A percentile compares a stretch with the other conserved stretches of the same genome.
These are phyloP conservation scores for Pocillopora meandrina DNA, from an alignment of 92 coral and sea anemone species.

Conservation along the genomic window DNA sequence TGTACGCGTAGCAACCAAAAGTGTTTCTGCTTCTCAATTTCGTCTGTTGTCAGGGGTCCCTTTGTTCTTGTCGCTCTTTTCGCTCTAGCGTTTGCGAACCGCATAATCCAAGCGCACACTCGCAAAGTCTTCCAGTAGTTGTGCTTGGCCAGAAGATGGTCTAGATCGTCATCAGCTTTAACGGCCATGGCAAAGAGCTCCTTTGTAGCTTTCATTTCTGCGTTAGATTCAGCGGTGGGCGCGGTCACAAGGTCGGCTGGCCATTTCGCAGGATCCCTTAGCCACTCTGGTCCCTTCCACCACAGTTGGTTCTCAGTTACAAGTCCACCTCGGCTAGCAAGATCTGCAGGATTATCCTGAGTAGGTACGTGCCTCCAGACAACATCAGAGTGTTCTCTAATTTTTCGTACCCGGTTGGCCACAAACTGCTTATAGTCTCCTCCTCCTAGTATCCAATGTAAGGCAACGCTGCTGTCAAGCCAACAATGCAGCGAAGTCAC, in stretches of 20 bases:
- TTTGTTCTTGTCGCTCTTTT: conserved; percentile 5
- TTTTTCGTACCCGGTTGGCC: conserved; percentile 62
- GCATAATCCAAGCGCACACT: conserved; percentile 43
- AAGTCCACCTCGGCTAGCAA: conserved; percentile 64
- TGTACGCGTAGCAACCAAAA: conserved; percentile 50
- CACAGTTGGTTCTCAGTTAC: conserved; percentile 50
- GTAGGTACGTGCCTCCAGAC: conserved; percentile 68
- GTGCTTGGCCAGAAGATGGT: conserved; percentile 40
- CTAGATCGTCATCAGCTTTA: conserved; percentile 41
- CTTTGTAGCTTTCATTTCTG: conserved; percentile 60
- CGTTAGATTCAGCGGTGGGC: conserved; percentile 58
- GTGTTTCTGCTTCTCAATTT: conserved; percentile 45
- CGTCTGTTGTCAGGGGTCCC: conserved; percentile 61
- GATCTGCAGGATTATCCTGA: conserved; percentile 67
- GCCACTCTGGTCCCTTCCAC: conserved; percentile 80
- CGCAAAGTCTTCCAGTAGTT: conserved; percentile 36
- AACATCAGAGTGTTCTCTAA: conserved; percentile 60
- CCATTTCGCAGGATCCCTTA: conserved; percentile 61
- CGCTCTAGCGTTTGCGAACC: conserved; percentile 24
- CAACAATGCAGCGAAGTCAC: conserved; percentile 54
- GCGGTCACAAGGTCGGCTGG: conserved; percentile 56
- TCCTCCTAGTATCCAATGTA: conserved; percentile 63
- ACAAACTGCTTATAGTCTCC: conserved; percentile 77
- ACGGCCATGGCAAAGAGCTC: conserved; percentile 71
- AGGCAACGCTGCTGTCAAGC: conserved; percentile 74